These are phyloP conservation scores for Sebastes jordani DNA, from an alignment of 2,797 vertebrate species.

Conservation along the genomic window DNA sequence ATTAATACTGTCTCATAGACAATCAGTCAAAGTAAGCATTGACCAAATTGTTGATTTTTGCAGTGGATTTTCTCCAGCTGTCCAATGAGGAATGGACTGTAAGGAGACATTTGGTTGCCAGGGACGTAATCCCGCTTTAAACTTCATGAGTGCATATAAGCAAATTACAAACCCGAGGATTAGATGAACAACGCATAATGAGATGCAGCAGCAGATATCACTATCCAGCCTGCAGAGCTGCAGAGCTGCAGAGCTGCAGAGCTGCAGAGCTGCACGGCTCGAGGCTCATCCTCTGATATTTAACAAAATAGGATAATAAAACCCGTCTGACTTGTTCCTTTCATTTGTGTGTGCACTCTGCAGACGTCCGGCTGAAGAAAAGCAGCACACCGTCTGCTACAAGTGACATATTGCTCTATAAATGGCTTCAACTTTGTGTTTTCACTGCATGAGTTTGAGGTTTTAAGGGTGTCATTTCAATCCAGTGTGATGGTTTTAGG, in stretches of 20 bases:
- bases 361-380: neutral
- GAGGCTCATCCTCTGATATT: conserved; percentile 35
- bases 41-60: conserved; percentile 52
- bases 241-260: conserved; percentile 34
- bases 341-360: conserved; percentile 7
- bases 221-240: conserved; percentile 40
- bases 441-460: neutral
- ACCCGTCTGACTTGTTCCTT: conserved; percentile 10
- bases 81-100: conserved; percentile 49
- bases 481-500: neutral
- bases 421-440: neutral
- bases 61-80: conserved; percentile 51
- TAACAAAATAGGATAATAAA: conserved; percentile 34
- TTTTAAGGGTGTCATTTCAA: neutral
- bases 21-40: conserved; percentile 47
- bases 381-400: neutral
- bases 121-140: conserved; percentile 75
- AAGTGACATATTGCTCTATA: neutral
- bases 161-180: conserved; percentile 77
- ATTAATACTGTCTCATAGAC: conserved; percentile 14
- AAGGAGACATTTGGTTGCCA: conserved; percentile 78
- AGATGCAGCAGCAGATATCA: conserved; percentile 67
- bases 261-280: conserved; percentile 14
- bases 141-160: conserved; percentile 74
- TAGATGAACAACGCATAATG: conserved; percentile 71